Percentiles rank a stretch among this genome's conserved stretches.
Conservation (phyloP, 2,113 vertebrate genomes). For the Chrysochloris asiatica region DNA sequence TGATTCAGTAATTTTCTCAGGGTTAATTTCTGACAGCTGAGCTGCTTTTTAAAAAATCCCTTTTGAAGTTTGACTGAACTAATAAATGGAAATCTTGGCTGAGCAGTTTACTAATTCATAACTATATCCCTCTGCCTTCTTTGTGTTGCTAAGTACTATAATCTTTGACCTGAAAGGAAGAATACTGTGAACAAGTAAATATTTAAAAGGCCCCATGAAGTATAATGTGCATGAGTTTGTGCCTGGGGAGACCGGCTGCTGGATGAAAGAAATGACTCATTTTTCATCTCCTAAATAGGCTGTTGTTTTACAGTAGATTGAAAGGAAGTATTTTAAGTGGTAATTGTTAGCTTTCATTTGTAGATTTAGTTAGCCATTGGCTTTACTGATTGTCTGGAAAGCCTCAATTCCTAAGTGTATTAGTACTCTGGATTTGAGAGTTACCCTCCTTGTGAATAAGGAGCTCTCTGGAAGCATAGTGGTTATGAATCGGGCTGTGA, state of each 20-base stretch:
- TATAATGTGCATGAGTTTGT: conserved; percentile 60
- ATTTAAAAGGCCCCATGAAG: conserved; percentile 72
- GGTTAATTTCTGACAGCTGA: conserved; percentile 59
- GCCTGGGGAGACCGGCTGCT: conserved; percentile 66
- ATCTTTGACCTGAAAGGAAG: conserved; percentile 79
- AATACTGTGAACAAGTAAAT: conserved; percentile 74
- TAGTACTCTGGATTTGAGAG: conserved; percentile 30
- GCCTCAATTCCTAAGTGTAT: conserved; percentile 46
- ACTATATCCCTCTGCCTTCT: conserved; percentile 54
- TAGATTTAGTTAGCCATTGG: conserved; percentile 69
- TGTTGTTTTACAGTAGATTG: conserved; percentile 68
- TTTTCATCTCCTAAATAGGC: conserved; percentile 67
- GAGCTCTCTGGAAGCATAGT: too few relatives aligned
- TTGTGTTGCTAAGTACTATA: conserved; percentile 71
- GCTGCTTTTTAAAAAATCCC: conserved; percentile 4
- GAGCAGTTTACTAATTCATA: conserved; percentile 69
- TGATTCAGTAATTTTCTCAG: conserved; percentile 46
- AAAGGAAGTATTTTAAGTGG: conserved; percentile 75
- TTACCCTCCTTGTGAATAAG: too few relatives aligned
- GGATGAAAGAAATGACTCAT: conserved; percentile 72
- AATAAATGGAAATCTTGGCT: conserved; percentile 60
- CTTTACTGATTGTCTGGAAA: conserved; percentile 70
- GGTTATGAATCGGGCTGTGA: too few relatives aligned
- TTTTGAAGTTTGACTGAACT: conserved; percentile 65
- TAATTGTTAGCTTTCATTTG: conserved; percentile 72